Evolutionary conservation across 2,797 vertebrate species (phyloP).

Genomic region (Myotis findleyi): DNA sequence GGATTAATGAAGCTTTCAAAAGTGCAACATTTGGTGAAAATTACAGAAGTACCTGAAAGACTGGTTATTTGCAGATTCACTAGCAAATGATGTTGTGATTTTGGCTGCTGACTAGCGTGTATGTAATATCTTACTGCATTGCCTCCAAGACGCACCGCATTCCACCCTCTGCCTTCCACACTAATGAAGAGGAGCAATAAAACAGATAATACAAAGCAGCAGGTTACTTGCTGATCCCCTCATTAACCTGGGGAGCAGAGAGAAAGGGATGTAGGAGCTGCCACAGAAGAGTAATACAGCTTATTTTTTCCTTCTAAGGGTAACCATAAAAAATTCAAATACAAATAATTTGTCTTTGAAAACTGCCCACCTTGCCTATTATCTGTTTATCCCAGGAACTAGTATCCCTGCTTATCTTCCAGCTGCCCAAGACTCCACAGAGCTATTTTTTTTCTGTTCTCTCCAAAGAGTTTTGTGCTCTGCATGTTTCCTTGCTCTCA

Average conservation of each 20-base stretch:
- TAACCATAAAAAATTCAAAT: neutral
- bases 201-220: slow-evolving; percentile 60
- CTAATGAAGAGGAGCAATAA: slow-evolving; percentile 61
- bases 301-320: neutral
- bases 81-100: slow-evolving; percentile 60
- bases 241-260: slow-evolving; percentile 49
- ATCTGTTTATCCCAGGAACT: neutral
- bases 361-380: slow-evolving; percentile 12
- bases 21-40: slow-evolving; percentile 71
- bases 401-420: neutral
- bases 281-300: neutral
- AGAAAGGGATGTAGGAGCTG: neutral
- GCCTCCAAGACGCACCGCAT: slow-evolving; percentile 50
- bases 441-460: slow-evolving; percentile 29
- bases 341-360: slow-evolving; percentile 26
- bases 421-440: neutral
- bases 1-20: slow-evolving; percentile 79
- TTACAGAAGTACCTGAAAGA: slow-evolving; percentile 65
- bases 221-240: slow-evolving; percentile 40
- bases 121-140: slow-evolving; percentile 34
- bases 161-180: slow-evolving; percentile 50
- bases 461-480: slow-evolving; percentile 16
- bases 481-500: slow-evolving; percentile 35
- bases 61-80: slow-evolving; percentile 66
- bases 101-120: slow-evolving; percentile 56